phyloP scores from a whole-genome alignment of 2,113 vertebrate species.

The Chinchilla lanigera region DNA sequence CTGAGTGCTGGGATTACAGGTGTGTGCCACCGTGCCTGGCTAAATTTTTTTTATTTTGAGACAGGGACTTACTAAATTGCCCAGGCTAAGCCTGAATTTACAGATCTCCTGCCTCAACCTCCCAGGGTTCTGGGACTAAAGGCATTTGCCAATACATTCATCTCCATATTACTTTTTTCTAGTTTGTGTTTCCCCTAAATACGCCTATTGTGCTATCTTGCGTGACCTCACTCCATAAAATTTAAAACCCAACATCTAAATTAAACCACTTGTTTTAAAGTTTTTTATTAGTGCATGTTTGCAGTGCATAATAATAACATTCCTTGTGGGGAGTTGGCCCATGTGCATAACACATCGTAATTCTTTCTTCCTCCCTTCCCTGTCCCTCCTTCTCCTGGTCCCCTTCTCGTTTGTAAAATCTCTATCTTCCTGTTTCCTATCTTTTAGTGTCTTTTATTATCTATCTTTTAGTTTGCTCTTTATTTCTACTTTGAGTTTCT shows the following conservation, averaged over 20 bases:
- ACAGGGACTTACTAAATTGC: neutral
- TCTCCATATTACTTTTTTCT: neutral
- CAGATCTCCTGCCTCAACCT: neutral
- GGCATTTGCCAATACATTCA: neutral
- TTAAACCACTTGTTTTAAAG: constrained; percentile 14
- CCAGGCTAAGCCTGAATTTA: neutral
- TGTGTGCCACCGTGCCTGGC: neutral
- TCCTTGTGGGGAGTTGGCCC: neutral
- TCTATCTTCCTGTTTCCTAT: neutral
- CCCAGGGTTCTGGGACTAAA: neutral
- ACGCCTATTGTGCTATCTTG: constrained; percentile 26
- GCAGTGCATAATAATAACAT: neutral
- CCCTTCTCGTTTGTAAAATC: neutral
- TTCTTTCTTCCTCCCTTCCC: neutral
- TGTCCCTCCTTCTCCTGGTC: neutral
- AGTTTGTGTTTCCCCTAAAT: constrained; percentile 21
- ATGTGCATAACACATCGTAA: neutral
- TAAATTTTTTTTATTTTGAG: neutral
- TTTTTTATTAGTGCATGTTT: neutral
- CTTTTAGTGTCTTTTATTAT: neutral
- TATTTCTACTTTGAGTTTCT: neutral
- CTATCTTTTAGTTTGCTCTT: neutral
- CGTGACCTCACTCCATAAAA: constrained; percentile 21
- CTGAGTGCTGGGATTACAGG: neutral
- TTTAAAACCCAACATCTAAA: constrained; percentile 10